Percentiles rank a stretch among this genome's conserved stretches.
Evolutionary conservation across 2,797 vertebrate genomes (phyloP).

Genomic region (Petrocephalus schoutedeni): DNA sequence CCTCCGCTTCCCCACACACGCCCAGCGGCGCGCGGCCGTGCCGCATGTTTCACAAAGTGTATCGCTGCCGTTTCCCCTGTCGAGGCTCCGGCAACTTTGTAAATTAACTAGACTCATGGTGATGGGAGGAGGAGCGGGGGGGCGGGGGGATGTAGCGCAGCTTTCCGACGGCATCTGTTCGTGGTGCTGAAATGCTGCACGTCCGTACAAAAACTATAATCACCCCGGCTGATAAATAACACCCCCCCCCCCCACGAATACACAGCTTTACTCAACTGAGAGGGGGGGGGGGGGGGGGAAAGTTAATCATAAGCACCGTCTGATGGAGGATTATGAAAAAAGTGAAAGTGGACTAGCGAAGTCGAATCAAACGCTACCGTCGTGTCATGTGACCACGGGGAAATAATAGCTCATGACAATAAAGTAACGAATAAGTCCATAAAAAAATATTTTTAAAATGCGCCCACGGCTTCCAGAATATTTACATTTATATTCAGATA

Average conservation of each 20-base stretch:
- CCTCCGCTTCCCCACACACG: neutral
- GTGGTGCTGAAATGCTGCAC: constrained; percentile 69
- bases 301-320: constrained; percentile 41
- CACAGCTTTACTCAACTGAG: neutral
- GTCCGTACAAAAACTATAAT: constrained; percentile 30
- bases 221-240: constrained; percentile 21
- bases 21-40: neutral
- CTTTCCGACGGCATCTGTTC: constrained; percentile 65
- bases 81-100: constrained; percentile 28
- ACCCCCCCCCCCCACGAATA: neutral
- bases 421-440: constrained; percentile 61
- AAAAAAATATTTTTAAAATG: constrained; percentile 18
- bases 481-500: neutral
- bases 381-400: constrained; percentile 66
- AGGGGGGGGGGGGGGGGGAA: neutral
- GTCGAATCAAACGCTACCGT: constrained; percentile 65
- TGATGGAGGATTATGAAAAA: constrained; percentile 38
- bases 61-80: neutral
- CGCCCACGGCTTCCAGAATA: neutral
- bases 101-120: constrained; percentile 15
- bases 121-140: constrained; percentile 16
- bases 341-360: constrained; percentile 64
- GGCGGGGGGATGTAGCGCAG: constrained; percentile 33
- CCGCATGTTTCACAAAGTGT: neutral
- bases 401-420: constrained; percentile 57